Percentiles rank a stretch among this genome's conserved stretches.
Conservation (phyloP, 2,113 vertebrate species). For the Lamprotornis superbus region DNA sequence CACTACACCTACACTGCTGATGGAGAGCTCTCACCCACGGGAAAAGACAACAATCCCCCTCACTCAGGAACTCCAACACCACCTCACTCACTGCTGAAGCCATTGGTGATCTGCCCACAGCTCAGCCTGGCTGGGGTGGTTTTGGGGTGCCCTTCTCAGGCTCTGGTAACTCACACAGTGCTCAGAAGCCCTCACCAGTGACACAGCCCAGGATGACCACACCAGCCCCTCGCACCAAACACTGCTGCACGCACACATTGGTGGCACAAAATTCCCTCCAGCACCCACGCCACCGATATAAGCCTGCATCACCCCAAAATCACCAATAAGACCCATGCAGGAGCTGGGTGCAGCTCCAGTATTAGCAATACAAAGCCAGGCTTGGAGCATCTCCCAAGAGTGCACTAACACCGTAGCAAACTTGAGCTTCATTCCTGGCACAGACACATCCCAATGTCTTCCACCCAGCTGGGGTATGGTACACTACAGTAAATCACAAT, state of each 20-base stretch:
- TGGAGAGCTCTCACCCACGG: not conserved
- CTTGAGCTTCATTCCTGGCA: accelerated
- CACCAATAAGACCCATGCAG: accelerated
- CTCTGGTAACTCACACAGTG: not conserved
- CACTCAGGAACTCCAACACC: not conserved
- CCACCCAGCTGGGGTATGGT: accelerated
- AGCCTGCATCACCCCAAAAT: not conserved
- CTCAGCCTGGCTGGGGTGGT: not conserved
- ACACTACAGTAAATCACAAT: not conserved
- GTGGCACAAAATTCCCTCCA: not conserved
- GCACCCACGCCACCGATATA: not conserved
- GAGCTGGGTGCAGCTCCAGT: not conserved
- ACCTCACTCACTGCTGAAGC: not conserved
- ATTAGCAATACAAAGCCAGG: not conserved
- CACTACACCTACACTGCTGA: not conserved
- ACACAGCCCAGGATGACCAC: not conserved
- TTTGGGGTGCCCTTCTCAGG: not conserved
- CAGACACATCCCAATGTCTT: not conserved
- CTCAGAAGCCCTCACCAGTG: not conserved
- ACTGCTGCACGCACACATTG: accelerated
- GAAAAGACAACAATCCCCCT: not conserved
- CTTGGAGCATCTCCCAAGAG: not conserved
- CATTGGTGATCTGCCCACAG: accelerated
- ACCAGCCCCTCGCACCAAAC: not conserved
- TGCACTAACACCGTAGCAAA: accelerated